Evolutionary conservation across 2,113 vertebrate species (phyloP), one percentile per base, ranked within the genome.

Genomic region (Catharus bicknelli): DNA sequence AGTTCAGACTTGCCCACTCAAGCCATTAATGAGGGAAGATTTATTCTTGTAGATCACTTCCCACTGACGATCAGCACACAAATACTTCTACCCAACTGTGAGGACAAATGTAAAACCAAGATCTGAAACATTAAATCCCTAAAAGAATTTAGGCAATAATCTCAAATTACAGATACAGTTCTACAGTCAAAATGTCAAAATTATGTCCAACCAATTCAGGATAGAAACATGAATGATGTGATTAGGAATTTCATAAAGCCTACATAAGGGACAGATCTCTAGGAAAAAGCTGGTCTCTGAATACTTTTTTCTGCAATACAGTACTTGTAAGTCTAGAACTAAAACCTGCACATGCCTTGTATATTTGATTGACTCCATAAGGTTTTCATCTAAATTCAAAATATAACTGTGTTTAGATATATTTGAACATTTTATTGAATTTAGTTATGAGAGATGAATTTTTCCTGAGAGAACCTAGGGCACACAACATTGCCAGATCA

Each of bases 311-410:
- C 70, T 63, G 68, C 86, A 43, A 75, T 62, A 77, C 34, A 25
- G 25, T 55, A 63, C 90, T 66, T 57, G 68, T 91, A 76, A 95
- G 58, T 77, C 83, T 64, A 90, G 66, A 90, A 94, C 91, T 86
- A 79, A 96, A 95, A 80, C 68, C 88, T 93, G 85, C 51, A 34
- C 74, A 54, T 90, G 53, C 92, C 90, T 90, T 90, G 61, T 73
- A 64, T 83, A 92, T 95, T 96, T 97, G 95, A 97, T 79, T 94
- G 93, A 90, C 91, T 96, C 85, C 83, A 92, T 90, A 87, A 92
- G 55, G 68, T 94, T 96, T 94, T 96, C 94, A 97, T 93, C 89
- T 93, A 91, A 94, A 96, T 97, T 94, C 79, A 83, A 97, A 96
- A 80, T 75, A 83, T 90, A 96, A 96, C 85, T 82, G 40, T 77